phyloP scores from a whole-genome alignment of 2,797 vertebrate genomes.

The Selene dorsalis region DNA sequence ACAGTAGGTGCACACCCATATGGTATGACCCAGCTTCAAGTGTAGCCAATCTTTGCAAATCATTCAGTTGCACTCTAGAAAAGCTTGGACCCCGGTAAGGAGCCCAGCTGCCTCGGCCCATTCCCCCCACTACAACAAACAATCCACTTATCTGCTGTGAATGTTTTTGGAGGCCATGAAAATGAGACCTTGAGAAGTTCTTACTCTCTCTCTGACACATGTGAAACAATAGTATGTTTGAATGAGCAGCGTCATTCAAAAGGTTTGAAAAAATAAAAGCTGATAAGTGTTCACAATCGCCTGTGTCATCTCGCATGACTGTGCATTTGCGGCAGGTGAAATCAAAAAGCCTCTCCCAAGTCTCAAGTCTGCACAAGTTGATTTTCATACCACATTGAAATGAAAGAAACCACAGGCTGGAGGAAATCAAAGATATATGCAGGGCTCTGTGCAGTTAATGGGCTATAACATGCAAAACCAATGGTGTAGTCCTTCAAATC shows the following conservation, averaged over 20 bases:
- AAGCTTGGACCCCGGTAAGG: not conserved
- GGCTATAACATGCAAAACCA: slow-evolving; percentile 14
- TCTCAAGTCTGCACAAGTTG: not conserved
- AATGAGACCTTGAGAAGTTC: slow-evolving; percentile 49
- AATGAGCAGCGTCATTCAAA: not conserved
- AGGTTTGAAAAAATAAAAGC: too few species aligned
- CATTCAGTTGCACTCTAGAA: slow-evolving; percentile 19
- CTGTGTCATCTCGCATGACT: not conserved
- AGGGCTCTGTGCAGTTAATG: not conserved
- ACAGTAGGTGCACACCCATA: slow-evolving; percentile 37
- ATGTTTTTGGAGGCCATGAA: slow-evolving; percentile 50
- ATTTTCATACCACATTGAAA: slow-evolving; percentile 50
- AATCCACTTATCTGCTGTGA: slow-evolving; percentile 50
- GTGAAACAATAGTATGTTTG: slow-evolving; percentile 1
- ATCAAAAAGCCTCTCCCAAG: slow-evolving; percentile 1
- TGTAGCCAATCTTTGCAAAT: not conserved
- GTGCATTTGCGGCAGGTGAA: not conserved
- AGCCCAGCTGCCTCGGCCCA: slow-evolving; percentile 21
- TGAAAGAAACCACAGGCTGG: slow-evolving; percentile 27
- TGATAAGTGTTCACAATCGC: too few species aligned
- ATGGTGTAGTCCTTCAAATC: not conserved
- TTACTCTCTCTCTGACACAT: slow-evolving; percentile 8
- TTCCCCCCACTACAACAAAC: slow-evolving; percentile 44
- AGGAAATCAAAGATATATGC: slow-evolving; percentile 36
- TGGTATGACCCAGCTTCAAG: not conserved